These are phyloP conservation scores for Gila orcuttii DNA, from an alignment of 2,113 vertebrate species.

Conservation along the genomic window DNA sequence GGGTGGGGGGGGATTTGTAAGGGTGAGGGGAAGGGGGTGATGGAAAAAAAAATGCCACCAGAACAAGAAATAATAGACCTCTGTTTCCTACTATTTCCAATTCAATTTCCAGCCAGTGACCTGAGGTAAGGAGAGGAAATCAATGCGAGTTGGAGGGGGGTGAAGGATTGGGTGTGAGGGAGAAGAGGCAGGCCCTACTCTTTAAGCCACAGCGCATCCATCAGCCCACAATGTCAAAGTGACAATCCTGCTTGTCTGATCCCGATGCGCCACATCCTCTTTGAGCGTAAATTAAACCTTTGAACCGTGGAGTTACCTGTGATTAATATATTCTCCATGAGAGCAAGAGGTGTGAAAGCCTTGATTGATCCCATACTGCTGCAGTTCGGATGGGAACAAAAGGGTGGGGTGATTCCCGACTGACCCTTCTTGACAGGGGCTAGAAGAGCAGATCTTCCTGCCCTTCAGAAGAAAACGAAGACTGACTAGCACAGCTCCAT, in stretches of 20 bases:
- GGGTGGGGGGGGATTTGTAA: background rate
- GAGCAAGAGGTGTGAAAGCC: slow-evolving; percentile 13
- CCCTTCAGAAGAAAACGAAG: slow-evolving; percentile 38
- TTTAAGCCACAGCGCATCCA: slow-evolving; percentile 65
- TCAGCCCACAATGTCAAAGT: slow-evolving; percentile 66
- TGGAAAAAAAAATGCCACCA: slow-evolving; percentile 57
- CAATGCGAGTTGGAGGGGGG: slow-evolving; percentile 64
- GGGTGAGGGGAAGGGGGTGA: background rate
- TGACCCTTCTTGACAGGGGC: slow-evolving; percentile 47
- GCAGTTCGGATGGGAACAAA: slow-evolving; percentile 46
- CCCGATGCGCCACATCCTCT: slow-evolving; percentile 57
- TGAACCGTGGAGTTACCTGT: slow-evolving; percentile 68
- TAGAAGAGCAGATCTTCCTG: slow-evolving; percentile 39
- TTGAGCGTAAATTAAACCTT: slow-evolving; percentile 70
- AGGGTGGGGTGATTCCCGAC: slow-evolving; percentile 37
- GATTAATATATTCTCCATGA: slow-evolving; percentile 67
- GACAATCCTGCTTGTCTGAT: slow-evolving; percentile 66
- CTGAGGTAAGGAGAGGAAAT: slow-evolving; percentile 74
- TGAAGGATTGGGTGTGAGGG: slow-evolving; percentile 63
- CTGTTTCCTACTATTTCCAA: slow-evolving; percentile 73
- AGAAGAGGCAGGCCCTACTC: slow-evolving; percentile 54
- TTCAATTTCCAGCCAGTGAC: slow-evolving; percentile 76
- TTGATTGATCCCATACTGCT: slow-evolving; percentile 51
- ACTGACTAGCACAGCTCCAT: slow-evolving; percentile 12
- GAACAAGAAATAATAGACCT: slow-evolving; percentile 72